Conservation (phyloP, 2,113 vertebrate species). For the Chinchilla lanigera region DNA sequence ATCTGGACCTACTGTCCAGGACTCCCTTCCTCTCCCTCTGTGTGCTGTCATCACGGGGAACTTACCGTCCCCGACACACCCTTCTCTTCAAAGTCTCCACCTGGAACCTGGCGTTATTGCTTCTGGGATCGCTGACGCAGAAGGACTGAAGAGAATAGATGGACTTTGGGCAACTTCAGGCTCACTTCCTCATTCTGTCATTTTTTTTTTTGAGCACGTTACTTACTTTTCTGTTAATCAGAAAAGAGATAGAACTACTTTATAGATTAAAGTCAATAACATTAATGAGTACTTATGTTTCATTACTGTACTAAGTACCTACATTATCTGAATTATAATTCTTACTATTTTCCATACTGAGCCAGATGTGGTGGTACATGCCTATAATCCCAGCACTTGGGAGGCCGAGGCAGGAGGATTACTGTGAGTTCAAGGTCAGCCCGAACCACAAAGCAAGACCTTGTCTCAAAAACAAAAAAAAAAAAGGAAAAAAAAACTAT, state of each 20-base stretch:
- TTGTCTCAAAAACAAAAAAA: background rate
- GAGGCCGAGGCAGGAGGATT: background rate
- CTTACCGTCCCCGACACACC: background rate
- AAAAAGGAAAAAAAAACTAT: background rate
- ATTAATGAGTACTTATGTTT: background rate
- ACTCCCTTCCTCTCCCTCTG: background rate
- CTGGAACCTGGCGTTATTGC: background rate
- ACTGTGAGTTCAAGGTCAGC: background rate
- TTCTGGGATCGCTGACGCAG: background rate
- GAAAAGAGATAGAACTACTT: slow-evolving; percentile 1
- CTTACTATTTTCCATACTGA: background rate
- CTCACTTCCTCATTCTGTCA: background rate
- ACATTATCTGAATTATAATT: background rate
- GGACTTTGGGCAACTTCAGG: background rate
- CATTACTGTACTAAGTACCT: background rate
- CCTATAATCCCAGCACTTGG: background rate
- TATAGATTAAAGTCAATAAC: background rate
- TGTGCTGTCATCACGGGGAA: background rate
- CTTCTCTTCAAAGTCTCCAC: background rate
- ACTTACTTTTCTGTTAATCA: background rate
- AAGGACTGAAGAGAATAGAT: background rate
- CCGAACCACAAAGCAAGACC: background rate
- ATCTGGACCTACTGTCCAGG: background rate
- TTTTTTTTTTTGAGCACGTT: background rate
- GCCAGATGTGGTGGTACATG: background rate